A percentile compares a stretch with the other conserved stretches of the same genome.
These are phyloP conservation scores for Drosophila mauritiana DNA, from an alignment of 1,140 invertebrate species.

Conservation along the genomic window DNA sequence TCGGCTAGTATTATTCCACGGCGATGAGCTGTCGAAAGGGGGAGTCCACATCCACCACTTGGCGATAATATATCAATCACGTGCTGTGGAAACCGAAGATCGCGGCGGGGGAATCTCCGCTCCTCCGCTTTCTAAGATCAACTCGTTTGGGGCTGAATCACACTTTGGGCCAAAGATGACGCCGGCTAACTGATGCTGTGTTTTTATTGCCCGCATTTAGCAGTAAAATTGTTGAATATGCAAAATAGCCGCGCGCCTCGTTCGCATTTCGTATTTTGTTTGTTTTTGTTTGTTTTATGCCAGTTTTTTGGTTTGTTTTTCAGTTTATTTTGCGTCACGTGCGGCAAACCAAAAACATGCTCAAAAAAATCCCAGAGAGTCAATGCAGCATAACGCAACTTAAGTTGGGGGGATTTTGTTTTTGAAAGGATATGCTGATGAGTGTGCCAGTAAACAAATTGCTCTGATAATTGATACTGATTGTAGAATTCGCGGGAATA, in stretches of 20 bases:
- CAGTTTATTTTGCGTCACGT: constrained; percentile 69
- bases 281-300: constrained; percentile 18
- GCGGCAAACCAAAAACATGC: constrained; percentile 46
- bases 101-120: neutral
- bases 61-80: constrained; percentile 61
- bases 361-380: constrained; percentile 27
- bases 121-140: constrained; percentile 53
- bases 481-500: constrained; percentile 9
- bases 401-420: constrained; percentile 31
- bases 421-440: constrained; percentile 3
- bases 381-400: constrained; percentile 58
- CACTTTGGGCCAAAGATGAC: constrained; percentile 41
- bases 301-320: constrained; percentile 37
- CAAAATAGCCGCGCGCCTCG: constrained; percentile 66
- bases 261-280: constrained; percentile 43
- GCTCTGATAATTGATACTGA: constrained; percentile 14
- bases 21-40: constrained; percentile 33
- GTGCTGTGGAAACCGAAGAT: constrained; percentile 17
- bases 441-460: constrained; percentile 12
- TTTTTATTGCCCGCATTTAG: constrained; percentile 50
- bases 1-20: neutral
- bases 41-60: constrained; percentile 11
- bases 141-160: constrained; percentile 60
- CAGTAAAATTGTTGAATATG: constrained; percentile 70
- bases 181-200: constrained; percentile 20